Evolutionary conservation across 2,797 vertebrate genomes (phyloP), one percentile per base, ranked within the genome.

Genomic region (Channa striata): DNA sequence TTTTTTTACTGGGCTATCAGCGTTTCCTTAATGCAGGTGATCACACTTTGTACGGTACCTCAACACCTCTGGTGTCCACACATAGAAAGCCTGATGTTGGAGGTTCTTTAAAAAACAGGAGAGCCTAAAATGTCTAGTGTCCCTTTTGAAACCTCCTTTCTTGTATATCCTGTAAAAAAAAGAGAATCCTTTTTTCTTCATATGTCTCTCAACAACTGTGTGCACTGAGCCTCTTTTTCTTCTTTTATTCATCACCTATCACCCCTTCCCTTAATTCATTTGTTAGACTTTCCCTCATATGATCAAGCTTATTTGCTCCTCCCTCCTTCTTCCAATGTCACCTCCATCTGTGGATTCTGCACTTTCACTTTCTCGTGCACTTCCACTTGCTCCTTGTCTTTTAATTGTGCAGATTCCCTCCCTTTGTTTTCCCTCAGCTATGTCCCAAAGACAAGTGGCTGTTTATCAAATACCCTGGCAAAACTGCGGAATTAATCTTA

Each of bases 401-500:
- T 14, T 36, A 4, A 30, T 30, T 65, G 47, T 47, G 65, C 62
- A 76, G 49, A 88, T 88, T 73, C 75, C 83, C 88, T 86, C 60
- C 74, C 50, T 63, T 65, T 61, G 52, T 86, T 89, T 79, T 72
- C 81, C 59, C 61, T 39, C 47, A 83, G 72, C 78, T 85, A 36
- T 73, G 84, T 84, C 87, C 86, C 77, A 79, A 85, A 90, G 91
- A 91, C 87, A 89, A 91, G 85, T 87, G 77, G 80, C 84, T 90
- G 85, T 89, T 91, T 87, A 89, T 92, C 87, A 91, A 88, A 89
- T 78, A 84, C 78, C 75, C 78, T 68, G 72, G 74, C 74, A 87
- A 86, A 89, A 87, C 77, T 68, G 62, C 71, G 74, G 78, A 88
- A 93, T 92, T 90, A 90, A 92, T 92, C 86, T 81, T 52, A 74